Evolutionary conservation across 2,113 vertebrate species (phyloP).

Genomic region (Hypomesus transpacificus): DNA sequence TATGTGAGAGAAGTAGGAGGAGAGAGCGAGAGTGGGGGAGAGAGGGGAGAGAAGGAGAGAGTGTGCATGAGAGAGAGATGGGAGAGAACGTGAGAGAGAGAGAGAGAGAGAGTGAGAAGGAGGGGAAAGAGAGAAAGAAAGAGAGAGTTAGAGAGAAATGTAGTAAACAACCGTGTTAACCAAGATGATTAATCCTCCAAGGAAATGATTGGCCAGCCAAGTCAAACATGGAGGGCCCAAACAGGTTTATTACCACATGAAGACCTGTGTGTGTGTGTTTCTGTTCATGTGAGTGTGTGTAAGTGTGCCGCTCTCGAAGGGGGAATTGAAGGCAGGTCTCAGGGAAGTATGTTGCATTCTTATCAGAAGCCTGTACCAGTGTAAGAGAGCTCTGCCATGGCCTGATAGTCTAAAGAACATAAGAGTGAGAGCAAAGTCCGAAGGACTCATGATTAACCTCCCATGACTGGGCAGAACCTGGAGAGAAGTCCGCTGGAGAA

Average conservation of each 20-base stretch:
- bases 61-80: neutral
- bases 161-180: neutral
- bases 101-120: neutral
- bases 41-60: neutral
- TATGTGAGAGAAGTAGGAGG: neutral
- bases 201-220: slow-evolving; percentile 21
- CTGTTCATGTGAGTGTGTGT: slow-evolving; percentile 4
- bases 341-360: slow-evolving; percentile 17
- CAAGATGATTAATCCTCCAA: neutral
- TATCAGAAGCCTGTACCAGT: slow-evolving; percentile 30
- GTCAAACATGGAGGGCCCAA: slow-evolving; percentile 13
- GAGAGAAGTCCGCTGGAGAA: too few species aligned
- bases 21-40: neutral
- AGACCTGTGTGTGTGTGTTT: neutral
- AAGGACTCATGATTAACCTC: neutral
- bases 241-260: neutral
- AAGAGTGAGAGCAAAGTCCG: slow-evolving; percentile 38
- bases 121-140: neutral
- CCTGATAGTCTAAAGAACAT: slow-evolving; percentile 49
- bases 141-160: slow-evolving; percentile 1
- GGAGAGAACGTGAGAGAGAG: neutral
- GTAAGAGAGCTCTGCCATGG: slow-evolving; percentile 26
- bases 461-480: too few species aligned
- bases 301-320: neutral
- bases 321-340: too few species aligned